phyloP scores from a whole-genome alignment of 2,113 vertebrate species.

The Clinocottus analis region DNA sequence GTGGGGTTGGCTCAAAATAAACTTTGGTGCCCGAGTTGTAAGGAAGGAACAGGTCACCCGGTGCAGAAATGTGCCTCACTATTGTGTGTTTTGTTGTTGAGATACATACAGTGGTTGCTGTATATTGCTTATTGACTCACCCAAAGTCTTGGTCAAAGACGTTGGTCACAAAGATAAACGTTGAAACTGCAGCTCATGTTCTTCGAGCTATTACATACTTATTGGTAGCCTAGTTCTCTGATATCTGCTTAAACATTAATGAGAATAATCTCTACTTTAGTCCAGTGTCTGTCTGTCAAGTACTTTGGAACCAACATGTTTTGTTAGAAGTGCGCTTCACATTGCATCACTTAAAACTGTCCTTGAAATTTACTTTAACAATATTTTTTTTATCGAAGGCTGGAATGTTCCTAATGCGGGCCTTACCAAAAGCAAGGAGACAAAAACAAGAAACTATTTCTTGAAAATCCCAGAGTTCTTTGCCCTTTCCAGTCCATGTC shows the following conservation, averaged over 20 bases:
- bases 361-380: neutral
- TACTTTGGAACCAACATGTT: neutral
- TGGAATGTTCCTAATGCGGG: neutral
- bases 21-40: neutral
- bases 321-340: neutral
- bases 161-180: neutral
- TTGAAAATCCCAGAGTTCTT: constrained; percentile 38
- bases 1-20: neutral
- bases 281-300: neutral
- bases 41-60: neutral
- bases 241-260: neutral
- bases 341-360: neutral
- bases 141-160: neutral
- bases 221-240: neutral
- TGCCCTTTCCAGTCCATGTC: constrained; percentile 59
- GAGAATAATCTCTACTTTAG: neutral
- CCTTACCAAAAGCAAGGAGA: neutral
- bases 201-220: neutral
- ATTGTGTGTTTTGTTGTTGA: neutral
- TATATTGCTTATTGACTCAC: constrained; percentile 24
- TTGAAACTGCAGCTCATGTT: neutral
- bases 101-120: constrained; percentile 1
- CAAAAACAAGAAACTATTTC: constrained; percentile 21
- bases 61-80: neutral
- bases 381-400: neutral